Conservation (phyloP, 2,797 vertebrate genomes). For the Lepus townsendii region DNA sequence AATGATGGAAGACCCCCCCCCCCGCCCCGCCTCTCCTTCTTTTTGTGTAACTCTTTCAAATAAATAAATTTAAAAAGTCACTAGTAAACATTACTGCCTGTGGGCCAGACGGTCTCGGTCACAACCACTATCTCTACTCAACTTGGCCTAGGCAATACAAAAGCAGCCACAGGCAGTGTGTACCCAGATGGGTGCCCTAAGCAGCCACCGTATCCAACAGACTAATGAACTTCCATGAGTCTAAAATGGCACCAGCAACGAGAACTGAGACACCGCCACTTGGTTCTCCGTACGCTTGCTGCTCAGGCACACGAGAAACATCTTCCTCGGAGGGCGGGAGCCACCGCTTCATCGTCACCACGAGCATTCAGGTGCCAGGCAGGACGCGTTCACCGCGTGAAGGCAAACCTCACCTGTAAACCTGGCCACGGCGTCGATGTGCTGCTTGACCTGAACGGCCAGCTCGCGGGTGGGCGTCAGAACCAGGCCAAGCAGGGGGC, state of each 20-base stretch:
- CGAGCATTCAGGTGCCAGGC: background rate
- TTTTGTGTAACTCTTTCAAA: too few relatives aligned
- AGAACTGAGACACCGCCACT: background rate
- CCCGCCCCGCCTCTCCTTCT: too few relatives aligned
- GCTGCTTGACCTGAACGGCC: conserved; percentile 98
- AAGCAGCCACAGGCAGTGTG: background rate
- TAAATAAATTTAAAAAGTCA: background rate
- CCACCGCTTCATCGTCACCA: background rate
- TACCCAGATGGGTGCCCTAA: background rate
- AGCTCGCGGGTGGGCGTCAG: conserved; percentile 98
- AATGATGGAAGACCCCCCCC: too few relatives aligned
- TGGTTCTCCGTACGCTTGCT: background rate
- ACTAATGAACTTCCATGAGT: background rate
- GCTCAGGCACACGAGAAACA: background rate
- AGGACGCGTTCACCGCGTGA: background rate
- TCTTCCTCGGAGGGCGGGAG: background rate
- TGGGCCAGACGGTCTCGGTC: background rate
- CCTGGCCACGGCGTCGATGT: conserved; percentile 95
- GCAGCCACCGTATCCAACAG: background rate
- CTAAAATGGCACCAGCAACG: background rate
- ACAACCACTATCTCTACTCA: background rate
- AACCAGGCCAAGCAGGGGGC: conserved; percentile 95
- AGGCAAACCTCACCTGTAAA: conserved; percentile 92
- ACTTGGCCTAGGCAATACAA: background rate
- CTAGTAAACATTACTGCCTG: background rate